phyloP scores from a whole-genome alignment of 2,797 vertebrate species.

The Sebastes glaucus region DNA sequence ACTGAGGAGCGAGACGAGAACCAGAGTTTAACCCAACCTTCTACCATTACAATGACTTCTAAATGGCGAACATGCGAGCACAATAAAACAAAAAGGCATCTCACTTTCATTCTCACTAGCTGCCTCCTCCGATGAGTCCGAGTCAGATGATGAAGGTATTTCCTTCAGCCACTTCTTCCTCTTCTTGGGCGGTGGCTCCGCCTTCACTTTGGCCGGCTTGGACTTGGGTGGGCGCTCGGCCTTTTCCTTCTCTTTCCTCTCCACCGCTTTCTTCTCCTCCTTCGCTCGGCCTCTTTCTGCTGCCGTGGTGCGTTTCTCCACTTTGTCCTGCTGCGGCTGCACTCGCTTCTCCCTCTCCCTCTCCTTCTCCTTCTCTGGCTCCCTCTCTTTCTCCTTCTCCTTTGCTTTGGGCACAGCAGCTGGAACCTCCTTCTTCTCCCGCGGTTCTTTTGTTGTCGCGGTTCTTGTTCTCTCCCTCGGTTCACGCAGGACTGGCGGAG shows the following conservation, averaged over 20 bases:
- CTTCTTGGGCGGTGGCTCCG: conserved; percentile 85
- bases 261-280: conserved; percentile 73
- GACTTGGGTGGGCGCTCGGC: conserved; percentile 73
- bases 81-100: conserved; percentile 35
- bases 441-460: conserved; percentile 57
- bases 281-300: conserved; percentile 60
- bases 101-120: conserved; percentile 90
- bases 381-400: conserved; percentile 69
- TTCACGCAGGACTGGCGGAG: conserved; percentile 65
- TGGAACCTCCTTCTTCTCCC: conserved; percentile 68
- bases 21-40: background rate
- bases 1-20: conserved; percentile 52
- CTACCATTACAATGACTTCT: no score
- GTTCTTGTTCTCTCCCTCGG: conserved; percentile 69
- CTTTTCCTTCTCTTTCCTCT: conserved; percentile 73
- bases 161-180: conserved; percentile 96
- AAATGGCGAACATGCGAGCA: background rate
- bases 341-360: conserved; percentile 67
- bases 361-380: conserved; percentile 55
- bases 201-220: conserved; percentile 84
- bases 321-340: conserved; percentile 66
- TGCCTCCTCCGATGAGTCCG: conserved; percentile 88
- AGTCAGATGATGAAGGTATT: conserved; percentile 89
- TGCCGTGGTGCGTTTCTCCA: conserved; percentile 60
- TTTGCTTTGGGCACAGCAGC: conserved; percentile 56